Conservation (phyloP, 2,888 invertebrate genomes). For the Drosophila longiperda region DNA sequence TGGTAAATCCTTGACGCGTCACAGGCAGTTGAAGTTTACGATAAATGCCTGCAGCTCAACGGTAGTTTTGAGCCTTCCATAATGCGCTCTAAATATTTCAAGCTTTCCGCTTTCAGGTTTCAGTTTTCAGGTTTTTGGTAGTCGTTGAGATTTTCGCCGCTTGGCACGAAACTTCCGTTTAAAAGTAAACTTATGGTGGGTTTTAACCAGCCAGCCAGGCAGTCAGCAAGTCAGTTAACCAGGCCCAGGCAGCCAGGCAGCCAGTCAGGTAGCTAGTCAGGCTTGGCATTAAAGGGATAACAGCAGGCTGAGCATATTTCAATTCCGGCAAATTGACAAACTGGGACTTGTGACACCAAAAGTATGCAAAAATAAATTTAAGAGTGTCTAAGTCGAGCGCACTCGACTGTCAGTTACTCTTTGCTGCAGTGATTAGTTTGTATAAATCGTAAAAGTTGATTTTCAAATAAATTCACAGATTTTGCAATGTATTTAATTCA, state of each 20-base stretch:
- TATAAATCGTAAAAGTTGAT: neutral
- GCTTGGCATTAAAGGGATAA: slow-evolving; percentile 56
- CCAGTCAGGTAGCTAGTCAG: slow-evolving; percentile 12
- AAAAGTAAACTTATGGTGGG: slow-evolving; percentile 55
- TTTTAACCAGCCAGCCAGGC: slow-evolving; percentile 15
- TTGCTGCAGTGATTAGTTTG: neutral
- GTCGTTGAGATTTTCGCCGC: slow-evolving; percentile 36
- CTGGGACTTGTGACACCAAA: slow-evolving; percentile 21
- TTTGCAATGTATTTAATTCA: no score
- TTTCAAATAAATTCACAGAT: fast-evolving
- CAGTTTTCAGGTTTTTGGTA: slow-evolving; percentile 9
- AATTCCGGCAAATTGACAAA: slow-evolving; percentile 69
- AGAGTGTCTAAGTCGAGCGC: neutral
- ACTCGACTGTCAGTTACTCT: neutral
- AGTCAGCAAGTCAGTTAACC: neutral
- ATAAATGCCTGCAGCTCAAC: slow-evolving; percentile 73
- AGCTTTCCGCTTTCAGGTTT: slow-evolving; percentile 32
- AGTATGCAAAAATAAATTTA: neutral
- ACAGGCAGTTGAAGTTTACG: slow-evolving; percentile 79
- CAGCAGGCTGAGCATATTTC: slow-evolving; percentile 37
- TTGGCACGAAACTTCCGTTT: slow-evolving; percentile 46
- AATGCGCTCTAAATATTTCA: slow-evolving; percentile 73
- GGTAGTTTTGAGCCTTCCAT: slow-evolving; percentile 60
- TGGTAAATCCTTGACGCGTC: slow-evolving; percentile 80
- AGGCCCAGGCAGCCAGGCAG: neutral